Evolutionary conservation across 2,888 invertebrate species (phyloP), one percentile per base, ranked within the genome.

Genomic region (Sinodicranocentrus sp.): DNA sequence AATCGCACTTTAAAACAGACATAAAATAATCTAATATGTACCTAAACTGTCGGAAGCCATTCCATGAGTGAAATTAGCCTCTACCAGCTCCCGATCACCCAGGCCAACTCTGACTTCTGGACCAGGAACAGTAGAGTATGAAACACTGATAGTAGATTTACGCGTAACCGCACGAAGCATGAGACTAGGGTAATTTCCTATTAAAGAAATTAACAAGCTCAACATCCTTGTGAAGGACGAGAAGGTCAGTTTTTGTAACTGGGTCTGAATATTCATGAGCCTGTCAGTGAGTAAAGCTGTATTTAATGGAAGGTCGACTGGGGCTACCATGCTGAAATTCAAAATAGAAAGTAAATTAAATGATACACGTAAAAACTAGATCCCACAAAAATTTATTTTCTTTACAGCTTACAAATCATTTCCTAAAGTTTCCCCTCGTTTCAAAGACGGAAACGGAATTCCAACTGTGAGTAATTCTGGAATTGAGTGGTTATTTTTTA

Each of bases 21-120:
- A n/a, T n/a, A n/a, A n/a, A 25, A n/a, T n/a, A 28, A 63, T 15
- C 6, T n/a, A 63, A 17, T 48, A 8, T 3, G 1, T 61, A 73
- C 59, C 72, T 26, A 79, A 72, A 43, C 79, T 79, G 23, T 79
- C 79, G 15, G 79, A 71, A 23, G 28, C n/a, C 65, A 79, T 26
- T 39, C 78, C 78, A 33, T 78, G 78, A 3, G 78, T 39, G 23
- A 79, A 79, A 48, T 79, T 79, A 1, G 54, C 72, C 21, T 72
- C 79, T 43, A 72, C 43, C 63, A 79, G 17, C 17, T 23, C 26
- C 33, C 71, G 63, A 8, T 54, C 54, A 10, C 61, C 26, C 2
- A 17, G n/a, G 0, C 28, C 33, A 1, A 63, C 33, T 13, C 6
- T 8, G 10, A 61, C 26, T 2, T 28, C 57, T 10, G 79, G 71